Evolutionary conservation across 2,888 invertebrate genomes (phyloP), one percentile per base, ranked within the genome.

Genomic region (Rotaria socialis): DNA sequence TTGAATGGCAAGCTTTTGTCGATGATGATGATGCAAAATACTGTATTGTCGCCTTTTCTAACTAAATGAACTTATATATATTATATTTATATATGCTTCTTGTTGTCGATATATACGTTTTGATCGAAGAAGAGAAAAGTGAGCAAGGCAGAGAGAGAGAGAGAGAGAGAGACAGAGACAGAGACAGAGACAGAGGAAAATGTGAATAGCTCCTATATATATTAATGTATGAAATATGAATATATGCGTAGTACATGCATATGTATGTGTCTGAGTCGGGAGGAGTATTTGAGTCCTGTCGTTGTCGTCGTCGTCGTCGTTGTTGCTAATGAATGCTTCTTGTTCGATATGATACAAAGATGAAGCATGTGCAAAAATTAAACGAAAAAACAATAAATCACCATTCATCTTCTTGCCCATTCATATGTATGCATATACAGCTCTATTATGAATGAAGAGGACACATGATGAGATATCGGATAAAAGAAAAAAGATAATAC

Each of bases 21-120:
- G 58, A 27, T 67, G 67, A 67, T 67, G 67, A 67, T 67, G 67
- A 67, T 67, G 67, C 67, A 67, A 67, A 67, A 67, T 67, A 67
- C 27, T 35, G 67, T 67, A 67, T 35, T 67, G 67, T 67, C 67
- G 67, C 67, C 67, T 67, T 16, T 22, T 67, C 67, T 22, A 67
- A 67, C 67, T 10, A 35, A 67, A 67, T 67, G 67, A 67, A 67
- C 67, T 67, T 67, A 67, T 52, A 52, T 16, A 52, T 52, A 52
- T 14, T 14, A 52, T 52, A 16, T 52, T 16, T 52, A 16, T 52
- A 52, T 35, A 35, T 67, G 67, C 67, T 67, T 67, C 67, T 67
- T n/a, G 67, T n/a, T 67, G 67, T 67, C 35, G 67, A 67, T 67
- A 67, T 35, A 67, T 11, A 35, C 35, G 35, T 67, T 27, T 67